Percentiles rank a stretch among this genome's conserved stretches.
Conservation (phyloP, 2,113 vertebrate species). For the Nycticryphes semicollaris region DNA sequence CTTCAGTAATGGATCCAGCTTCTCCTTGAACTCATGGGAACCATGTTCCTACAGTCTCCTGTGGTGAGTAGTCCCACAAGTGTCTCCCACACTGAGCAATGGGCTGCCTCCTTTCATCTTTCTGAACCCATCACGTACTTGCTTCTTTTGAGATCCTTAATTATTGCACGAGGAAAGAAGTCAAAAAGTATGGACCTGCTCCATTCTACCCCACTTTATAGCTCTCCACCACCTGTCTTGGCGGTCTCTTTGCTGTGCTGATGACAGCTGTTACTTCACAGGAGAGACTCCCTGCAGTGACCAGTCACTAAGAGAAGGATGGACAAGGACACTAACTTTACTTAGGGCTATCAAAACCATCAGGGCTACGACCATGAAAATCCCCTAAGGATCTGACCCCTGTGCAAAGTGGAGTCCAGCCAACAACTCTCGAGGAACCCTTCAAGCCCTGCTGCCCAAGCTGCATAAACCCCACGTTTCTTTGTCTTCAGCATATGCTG, state of each 20-base stretch:
- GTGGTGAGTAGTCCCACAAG: neutral
- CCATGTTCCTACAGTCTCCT: neutral
- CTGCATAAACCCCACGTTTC: neutral
- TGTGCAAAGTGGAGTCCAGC: neutral
- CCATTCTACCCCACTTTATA: neutral
- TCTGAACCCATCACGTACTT: neutral
- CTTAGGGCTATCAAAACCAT: neutral
- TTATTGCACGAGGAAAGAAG: neutral
- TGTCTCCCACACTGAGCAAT: neutral
- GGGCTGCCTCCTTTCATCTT: neutral
- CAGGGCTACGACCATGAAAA: neutral
- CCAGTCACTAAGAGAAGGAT: neutral
- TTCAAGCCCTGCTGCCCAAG: neutral
- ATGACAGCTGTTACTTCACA: accelerated
- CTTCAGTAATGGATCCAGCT: neutral
- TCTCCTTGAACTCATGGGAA: neutral
- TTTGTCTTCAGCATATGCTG: neutral
- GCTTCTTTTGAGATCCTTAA: neutral
- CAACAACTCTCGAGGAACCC: neutral
- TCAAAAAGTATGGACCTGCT: neutral
- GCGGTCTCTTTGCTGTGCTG: neutral
- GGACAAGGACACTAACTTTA: neutral
- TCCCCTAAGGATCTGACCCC: neutral
- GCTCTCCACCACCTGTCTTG: accelerated
- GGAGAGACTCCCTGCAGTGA: neutral